phyloP scores from a whole-genome alignment of 2,113 vertebrate genomes.

The Erythrocebus patas region DNA sequence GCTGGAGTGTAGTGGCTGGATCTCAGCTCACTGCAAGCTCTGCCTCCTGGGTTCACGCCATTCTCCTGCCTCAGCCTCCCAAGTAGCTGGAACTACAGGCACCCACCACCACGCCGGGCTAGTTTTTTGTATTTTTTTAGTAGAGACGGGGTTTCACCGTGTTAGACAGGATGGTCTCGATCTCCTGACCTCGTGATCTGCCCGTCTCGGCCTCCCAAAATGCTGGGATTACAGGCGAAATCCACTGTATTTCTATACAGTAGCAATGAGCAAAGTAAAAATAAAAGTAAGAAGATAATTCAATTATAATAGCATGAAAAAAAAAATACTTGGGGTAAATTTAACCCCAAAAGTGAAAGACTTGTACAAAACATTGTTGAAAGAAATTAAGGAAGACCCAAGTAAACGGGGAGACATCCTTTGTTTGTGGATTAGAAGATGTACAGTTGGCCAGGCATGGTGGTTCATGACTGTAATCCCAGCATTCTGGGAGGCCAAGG shows the following conservation, averaged over 20 bases:
- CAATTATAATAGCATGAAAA: not conserved
- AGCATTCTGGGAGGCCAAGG: not conserved
- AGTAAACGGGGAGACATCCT: not conserved
- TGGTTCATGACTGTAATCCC: not conserved
- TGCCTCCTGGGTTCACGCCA: too few relatives aligned
- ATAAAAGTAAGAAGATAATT: not conserved
- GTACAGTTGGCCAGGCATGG: not conserved
- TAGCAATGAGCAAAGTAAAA: not conserved
- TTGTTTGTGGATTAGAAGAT: not conserved
- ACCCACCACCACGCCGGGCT: rapidly evolving
- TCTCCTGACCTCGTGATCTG: too few relatives aligned
- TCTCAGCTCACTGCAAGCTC: too few relatives aligned
- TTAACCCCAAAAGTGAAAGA: not conserved
- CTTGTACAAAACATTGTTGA: not conserved
- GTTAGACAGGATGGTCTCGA: too few relatives aligned
- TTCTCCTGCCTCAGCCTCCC: too few relatives aligned
- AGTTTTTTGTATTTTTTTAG: too few relatives aligned
- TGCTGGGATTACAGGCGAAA: too few relatives aligned
- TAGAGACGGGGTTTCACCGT: too few relatives aligned
- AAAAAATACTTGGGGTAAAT: not conserved
- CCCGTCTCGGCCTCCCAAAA: too few relatives aligned
- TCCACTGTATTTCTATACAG: not conserved
- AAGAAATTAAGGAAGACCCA: not conserved
- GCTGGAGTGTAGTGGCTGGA: too few relatives aligned
- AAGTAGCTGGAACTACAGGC: too few relatives aligned